These are phyloP conservation scores for Cylloceria caligata DNA, from an alignment of 2,888 invertebrate genomes.

Conservation along the genomic window DNA sequence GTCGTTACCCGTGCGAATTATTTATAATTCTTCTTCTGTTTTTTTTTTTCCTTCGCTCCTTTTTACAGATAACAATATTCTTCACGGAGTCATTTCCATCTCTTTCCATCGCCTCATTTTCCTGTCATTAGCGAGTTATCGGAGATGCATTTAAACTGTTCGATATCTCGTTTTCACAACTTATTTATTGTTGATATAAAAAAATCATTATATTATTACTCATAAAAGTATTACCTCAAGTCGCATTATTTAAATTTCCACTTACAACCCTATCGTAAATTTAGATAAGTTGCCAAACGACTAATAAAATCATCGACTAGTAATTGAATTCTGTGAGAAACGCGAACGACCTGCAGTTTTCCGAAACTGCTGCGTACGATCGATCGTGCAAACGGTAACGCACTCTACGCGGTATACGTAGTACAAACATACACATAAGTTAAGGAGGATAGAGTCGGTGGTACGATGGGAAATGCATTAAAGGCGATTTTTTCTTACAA, in stretches of 20 bases:
- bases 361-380: conserved; percentile 44
- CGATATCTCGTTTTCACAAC: neutral
- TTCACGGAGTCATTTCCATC: neutral
- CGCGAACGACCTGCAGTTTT: conserved; percentile 38
- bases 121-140: neutral
- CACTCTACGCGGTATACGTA: conserved; percentile 19
- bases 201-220: too few species aligned
- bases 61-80: neutral
- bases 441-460: neutral
- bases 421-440: conserved; percentile 8
- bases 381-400: conserved; percentile 62
- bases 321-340: conserved; percentile 21
- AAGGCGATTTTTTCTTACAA: too few species aligned
- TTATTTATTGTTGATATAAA: too few species aligned
- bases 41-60: neutral
- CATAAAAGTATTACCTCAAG: too few species aligned
- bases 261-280: neutral
- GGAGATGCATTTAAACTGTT: neutral
- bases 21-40: conserved; percentile 17
- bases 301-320: conserved; percentile 23
- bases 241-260: too few species aligned
- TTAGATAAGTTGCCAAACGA: neutral
- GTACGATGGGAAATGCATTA: conserved; percentile 29
- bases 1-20: conserved; percentile 34
- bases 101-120: conserved; percentile 2